Percentiles rank a stretch among this genome's conserved stretches.
These are phyloP conservation scores for Acleris literana DNA, from an alignment of 2,888 invertebrate species.

Conservation along the genomic window DNA sequence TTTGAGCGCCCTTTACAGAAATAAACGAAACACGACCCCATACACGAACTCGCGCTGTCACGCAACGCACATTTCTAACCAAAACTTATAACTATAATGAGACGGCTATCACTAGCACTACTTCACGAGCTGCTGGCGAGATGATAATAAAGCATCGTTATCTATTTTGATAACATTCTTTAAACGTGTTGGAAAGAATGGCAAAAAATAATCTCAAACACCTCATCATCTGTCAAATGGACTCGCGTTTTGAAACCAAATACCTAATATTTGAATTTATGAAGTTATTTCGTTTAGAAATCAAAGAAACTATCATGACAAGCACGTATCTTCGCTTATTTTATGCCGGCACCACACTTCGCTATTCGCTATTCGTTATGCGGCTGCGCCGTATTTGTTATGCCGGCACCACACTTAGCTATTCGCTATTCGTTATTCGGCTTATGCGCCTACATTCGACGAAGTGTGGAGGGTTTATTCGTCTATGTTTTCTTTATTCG, in stretches of 20 bases:
- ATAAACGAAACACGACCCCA: constrained; percentile 53
- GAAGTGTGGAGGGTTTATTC: no score
- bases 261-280: background rate
- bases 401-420: no score
- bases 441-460: no score
- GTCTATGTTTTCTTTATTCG: no score
- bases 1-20: constrained; percentile 63
- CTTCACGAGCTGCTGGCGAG: constrained; percentile 51
- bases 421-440: no score
- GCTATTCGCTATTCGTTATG: no score
- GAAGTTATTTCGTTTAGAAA: constrained; percentile 16
- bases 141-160: constrained; percentile 61
- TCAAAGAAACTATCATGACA: background rate
- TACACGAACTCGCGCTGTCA: constrained; percentile 55
- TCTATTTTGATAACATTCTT: constrained; percentile 75
- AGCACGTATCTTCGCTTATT: no score
- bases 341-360: no score
- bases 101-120: constrained; percentile 45
- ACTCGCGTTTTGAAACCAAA: constrained; percentile 39
- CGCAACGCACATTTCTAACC: constrained; percentile 59
- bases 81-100: constrained; percentile 45
- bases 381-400: no score
- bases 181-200: constrained; percentile 57
- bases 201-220: constrained; percentile 51
- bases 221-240: constrained; percentile 45